Base-by-base conservation (phyloP, 2,888 invertebrate genomes). In the Lumbricus terrestris region DNA sequence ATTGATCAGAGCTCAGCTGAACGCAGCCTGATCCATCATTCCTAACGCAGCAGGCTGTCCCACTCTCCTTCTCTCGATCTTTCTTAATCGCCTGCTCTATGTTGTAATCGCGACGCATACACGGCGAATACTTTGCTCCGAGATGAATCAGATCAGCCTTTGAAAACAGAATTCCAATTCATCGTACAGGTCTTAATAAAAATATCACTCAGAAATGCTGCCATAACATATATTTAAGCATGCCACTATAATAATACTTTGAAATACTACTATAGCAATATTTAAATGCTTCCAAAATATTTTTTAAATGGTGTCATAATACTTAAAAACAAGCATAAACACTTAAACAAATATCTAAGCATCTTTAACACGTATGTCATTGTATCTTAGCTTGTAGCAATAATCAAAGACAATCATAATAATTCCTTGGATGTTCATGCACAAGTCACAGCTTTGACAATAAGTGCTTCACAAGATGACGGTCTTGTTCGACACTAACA, bases 71-170 rank as follows among this genome's bases (percentile, higher is more conserved):
- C 92, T 97, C 96, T 91, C 97, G 96, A 92, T 98, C 97, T 91
- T 97, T 97, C 89, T 97, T 97, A 93, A 99, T 97, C 91, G 97
- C 97, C 92, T 97, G 96, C 91, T 97, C 96, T 93, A 99, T 97
- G 95, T 97, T 92, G 34, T 88, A 54, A 82, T 92, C 91, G n/a
- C 47, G 83, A 92, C 99, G 96, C 99, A 99, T 99, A 95, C 99
- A 99, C 0, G 99, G 99, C 0, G 98, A 98, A 95, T 98, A 99
- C 95, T 99, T 99, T 16, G 99, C 99, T 69, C 99, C 99, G 94
- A 99, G 96, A 95, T 99, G 99, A 93, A 99, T 99, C 90, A 99
- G 96, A 95, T 99, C 98, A 91, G 98, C 97, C 96, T 96, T 89
- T 33, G 89, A 29, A 29, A 37, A 34, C n/a, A 88, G 33, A 69